phyloP scores from a whole-genome alignment of 2,888 invertebrate genomes.

The Trissonchulus sp. region DNA sequence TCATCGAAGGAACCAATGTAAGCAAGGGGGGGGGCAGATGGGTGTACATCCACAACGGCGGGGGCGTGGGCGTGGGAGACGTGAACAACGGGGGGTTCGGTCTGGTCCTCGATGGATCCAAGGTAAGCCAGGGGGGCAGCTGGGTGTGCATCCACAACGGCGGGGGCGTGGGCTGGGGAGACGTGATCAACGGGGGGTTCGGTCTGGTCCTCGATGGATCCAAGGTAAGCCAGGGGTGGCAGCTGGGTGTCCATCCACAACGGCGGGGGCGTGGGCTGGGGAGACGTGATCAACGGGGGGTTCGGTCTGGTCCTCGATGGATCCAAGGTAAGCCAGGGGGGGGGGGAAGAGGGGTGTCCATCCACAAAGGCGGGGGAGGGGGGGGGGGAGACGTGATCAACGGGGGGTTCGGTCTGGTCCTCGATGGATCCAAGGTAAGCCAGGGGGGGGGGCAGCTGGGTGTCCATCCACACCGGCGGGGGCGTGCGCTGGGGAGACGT shows the following conservation, averaged over 20 bases:
- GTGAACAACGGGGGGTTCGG: constrained; percentile 64
- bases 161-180: constrained; percentile 58
- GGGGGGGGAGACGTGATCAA: constrained; percentile 63
- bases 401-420: constrained; percentile 62
- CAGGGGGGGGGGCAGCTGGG: constrained; percentile 64
- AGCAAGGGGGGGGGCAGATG: constrained; percentile 63
- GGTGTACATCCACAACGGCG: constrained; percentile 57
- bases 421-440: constrained; percentile 60
- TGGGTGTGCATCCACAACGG: constrained; percentile 59
- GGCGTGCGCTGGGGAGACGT: constrained; percentile 61
- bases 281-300: constrained; percentile 63
- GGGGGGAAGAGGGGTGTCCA: constrained; percentile 63
- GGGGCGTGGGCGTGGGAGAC: constrained; percentile 59
- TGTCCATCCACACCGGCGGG: constrained; percentile 55
- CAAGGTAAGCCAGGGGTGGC: constrained; percentile 59
- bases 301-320: constrained; percentile 63
- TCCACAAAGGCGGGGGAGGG: constrained; percentile 52
- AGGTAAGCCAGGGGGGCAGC: constrained; percentile 60
- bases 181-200: constrained; percentile 63
- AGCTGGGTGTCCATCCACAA: constrained; percentile 60
- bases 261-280: constrained; percentile 56
- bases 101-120: constrained; percentile 60
- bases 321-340: constrained; percentile 56
- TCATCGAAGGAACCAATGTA: constrained; percentile 60
- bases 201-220: constrained; percentile 62